Percentiles rank a stretch among this genome's conserved stretches.
These are phyloP conservation scores for Carettochelys insculpta DNA, from an alignment of 2,113 vertebrate species.

Conservation along the genomic window DNA sequence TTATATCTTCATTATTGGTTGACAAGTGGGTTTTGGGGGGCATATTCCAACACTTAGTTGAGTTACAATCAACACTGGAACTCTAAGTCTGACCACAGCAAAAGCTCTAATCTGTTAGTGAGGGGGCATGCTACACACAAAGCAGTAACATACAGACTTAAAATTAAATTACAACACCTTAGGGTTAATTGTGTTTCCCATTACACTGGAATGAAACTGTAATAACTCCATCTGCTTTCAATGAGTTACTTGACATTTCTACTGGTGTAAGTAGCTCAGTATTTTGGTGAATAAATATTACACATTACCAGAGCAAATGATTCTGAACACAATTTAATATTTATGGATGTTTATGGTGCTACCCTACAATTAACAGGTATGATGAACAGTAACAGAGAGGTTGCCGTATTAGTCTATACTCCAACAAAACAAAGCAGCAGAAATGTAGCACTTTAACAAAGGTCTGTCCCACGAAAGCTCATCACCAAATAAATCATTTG, in stretches of 20 bases:
- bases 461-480: no score
- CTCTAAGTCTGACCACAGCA: accelerated
- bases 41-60: not conserved
- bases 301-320: not conserved
- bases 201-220: not conserved
- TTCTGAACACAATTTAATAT: not conserved
- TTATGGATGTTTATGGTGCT: not conserved
- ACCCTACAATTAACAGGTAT: no score
- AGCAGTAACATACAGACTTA: not conserved
- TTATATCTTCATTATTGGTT: accelerated
- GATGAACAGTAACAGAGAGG: no score
- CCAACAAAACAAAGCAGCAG: no score
- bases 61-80: not conserved
- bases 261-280: not conserved
- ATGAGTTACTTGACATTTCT: not conserved
- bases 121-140: accelerated
- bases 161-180: not conserved
- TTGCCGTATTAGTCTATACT: no score
- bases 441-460: no score
- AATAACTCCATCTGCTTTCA: not conserved
- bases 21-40: not conserved
- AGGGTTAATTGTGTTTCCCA: accelerated
- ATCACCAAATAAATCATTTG: no score
- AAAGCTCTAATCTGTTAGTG: not conserved
- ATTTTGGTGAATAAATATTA: not conserved